Evolutionary conservation across 2,113 vertebrate genomes (phyloP), one percentile per base, ranked within the genome.

Genomic region (Catharus fuscescens): DNA sequence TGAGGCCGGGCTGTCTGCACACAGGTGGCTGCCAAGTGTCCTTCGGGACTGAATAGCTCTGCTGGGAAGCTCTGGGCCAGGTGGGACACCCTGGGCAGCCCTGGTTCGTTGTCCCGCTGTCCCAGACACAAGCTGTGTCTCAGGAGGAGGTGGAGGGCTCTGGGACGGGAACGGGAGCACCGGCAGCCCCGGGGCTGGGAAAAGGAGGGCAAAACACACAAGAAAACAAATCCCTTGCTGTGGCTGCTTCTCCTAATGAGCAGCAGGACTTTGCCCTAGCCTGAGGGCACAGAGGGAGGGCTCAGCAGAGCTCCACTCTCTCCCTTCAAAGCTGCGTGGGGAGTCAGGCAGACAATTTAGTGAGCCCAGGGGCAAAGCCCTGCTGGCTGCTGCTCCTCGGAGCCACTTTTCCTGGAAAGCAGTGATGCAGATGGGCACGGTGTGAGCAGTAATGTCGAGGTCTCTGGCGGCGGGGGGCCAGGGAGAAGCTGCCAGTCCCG

Each of bases 211-310:
- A 81, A 76, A 87, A 53, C 50, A 69, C 31, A 45, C 3, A 52
- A 72, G 78, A 57, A 95, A 94, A 95, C 73, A 88, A 4, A 76
- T 90, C 90, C 85, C 89, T 79, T 62, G 89, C 93, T 95, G 92
- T 3, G 62, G 11, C 65, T 81, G 56, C 38, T 76, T n/a, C 26
- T 93, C 10, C 38, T 96, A 94, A 93, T 52, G 74, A 93, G 57
- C 45, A 95, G 50, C 90, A 92, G 90, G 62, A n/a, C n/a, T 91
- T 82, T 76, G 53, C 57, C 57, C 8, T 0, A 47, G 87, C 78
- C 70, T 2, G 21, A 53, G 79, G 93, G 61, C 78, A 56, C 12
- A 7, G 61, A 56, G 47, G 47, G 36, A 59, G 34, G 19, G 47
- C 50, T 54, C 70, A 76, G 80, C 34, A 76, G 18, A 25, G 34